These are phyloP conservation scores for Brenthis daphne DNA, from an alignment of 2,888 invertebrate genomes.

Conservation along the genomic window DNA sequence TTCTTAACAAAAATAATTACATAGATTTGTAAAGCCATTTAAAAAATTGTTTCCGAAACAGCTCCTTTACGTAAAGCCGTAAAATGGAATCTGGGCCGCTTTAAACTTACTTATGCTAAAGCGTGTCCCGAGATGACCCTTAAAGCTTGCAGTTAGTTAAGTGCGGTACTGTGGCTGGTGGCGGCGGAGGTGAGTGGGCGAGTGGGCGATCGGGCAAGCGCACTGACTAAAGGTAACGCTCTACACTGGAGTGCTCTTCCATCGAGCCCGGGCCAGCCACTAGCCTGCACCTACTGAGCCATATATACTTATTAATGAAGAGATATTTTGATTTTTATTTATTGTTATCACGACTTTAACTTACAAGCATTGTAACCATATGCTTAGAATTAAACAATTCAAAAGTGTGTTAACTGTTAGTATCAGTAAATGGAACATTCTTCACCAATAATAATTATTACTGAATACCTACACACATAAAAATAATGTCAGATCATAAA, in stretches of 20 bases:
- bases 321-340: background rate
- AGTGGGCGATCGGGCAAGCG: background rate
- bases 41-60: background rate
- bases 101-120: conserved; percentile 9
- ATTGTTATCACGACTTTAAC: background rate
- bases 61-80: background rate
- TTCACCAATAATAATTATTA: too few species aligned
- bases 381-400: too few species aligned
- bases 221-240: conserved; percentile 4
- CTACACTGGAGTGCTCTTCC: conserved; percentile 1
- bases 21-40: too few species aligned
- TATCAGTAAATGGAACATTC: too few species aligned
- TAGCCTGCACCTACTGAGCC: background rate
- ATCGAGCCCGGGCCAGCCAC: background rate
- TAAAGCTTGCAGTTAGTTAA: background rate
- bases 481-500: too few species aligned
- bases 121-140: conserved; percentile 13
- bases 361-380: too few species aligned
- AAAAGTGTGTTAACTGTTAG: too few species aligned
- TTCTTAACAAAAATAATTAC: too few species aligned
- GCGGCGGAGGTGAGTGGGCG: background rate
- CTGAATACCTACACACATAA: too few species aligned
- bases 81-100: background rate
- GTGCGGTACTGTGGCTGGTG: conserved; percentile 8
- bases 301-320: background rate